phyloP scores from a whole-genome alignment of 2,113 vertebrate species.

The Columba janthina region DNA sequence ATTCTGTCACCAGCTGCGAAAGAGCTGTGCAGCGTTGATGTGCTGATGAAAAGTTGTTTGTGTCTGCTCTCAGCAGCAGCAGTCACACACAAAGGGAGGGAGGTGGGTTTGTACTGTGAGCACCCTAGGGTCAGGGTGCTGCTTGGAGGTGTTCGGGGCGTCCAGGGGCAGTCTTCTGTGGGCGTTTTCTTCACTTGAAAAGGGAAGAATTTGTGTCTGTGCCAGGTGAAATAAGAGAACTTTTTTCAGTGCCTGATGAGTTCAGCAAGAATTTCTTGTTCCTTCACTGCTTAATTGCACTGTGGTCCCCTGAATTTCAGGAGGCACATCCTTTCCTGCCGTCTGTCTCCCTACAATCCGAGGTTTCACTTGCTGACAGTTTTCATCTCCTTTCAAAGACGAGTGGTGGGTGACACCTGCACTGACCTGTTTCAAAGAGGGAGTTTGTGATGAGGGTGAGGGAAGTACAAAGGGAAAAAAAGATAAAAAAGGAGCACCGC shows the following conservation, averaged over 20 bases:
- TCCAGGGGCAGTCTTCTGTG: not conserved
- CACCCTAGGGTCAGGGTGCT: not conserved
- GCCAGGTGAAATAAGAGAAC: not conserved
- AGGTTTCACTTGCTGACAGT: not conserved
- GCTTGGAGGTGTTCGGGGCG: not conserved
- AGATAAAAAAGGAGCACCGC: not conserved
- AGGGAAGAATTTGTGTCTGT: not conserved
- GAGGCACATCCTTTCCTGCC: not conserved
- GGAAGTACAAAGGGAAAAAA: not conserved
- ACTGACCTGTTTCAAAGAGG: not conserved
- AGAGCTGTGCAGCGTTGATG: not conserved
- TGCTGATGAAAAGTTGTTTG: not conserved
- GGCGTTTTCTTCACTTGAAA: not conserved
- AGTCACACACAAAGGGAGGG: not conserved
- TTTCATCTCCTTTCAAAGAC: slow-evolving; percentile 25
- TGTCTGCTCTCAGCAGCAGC: not conserved
- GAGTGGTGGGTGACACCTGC: not conserved
- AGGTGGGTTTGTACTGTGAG: not conserved
- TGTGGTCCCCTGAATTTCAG: not conserved
- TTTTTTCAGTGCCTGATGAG: not conserved
- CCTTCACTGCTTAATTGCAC: not conserved
- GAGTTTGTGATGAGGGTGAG: not conserved
- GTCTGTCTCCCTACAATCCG: not conserved
- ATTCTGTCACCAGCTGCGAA: not conserved
- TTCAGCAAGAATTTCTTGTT: not conserved